A percentile compares a stretch with the other conserved stretches of the same genome.
Conservation (phyloP, 1,140 invertebrate genomes). For the Luehdorfia chinensis region DNA sequence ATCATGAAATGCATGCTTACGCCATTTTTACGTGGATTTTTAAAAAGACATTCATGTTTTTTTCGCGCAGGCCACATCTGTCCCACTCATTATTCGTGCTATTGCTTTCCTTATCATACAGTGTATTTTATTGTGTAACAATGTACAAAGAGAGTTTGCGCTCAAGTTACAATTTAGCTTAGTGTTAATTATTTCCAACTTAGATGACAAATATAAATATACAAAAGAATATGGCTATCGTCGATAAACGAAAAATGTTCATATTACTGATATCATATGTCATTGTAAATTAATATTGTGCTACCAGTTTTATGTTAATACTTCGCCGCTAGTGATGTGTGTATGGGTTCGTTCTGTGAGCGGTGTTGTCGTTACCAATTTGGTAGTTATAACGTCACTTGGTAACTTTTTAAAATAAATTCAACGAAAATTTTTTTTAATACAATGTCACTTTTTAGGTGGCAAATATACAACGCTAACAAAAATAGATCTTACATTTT, state of each 20-base stretch:
- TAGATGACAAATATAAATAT: constrained; percentile 60
- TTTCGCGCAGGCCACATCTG: constrained; percentile 23
- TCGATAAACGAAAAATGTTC: constrained; percentile 4
- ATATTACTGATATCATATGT: not conserved
- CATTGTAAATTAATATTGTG: no score
- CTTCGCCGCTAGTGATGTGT: not conserved
- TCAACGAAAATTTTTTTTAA: constrained; percentile 7
- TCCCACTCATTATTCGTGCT: constrained; percentile 41
- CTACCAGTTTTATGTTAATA: constrained; percentile 1
- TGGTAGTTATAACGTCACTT: constrained; percentile 1
- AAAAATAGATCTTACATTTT: no score
- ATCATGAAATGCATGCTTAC: constrained; percentile 15
- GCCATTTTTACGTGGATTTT: constrained; percentile 20
- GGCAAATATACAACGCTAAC: not conserved
- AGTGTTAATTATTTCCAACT: constrained; percentile 55
- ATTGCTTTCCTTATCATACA: constrained; percentile 57
- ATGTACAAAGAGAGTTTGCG: constrained; percentile 72
- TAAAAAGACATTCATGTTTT: constrained; percentile 45
- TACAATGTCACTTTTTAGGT: not conserved
- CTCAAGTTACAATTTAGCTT: constrained; percentile 70
- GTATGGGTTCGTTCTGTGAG: no score
- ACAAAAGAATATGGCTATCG: constrained; percentile 44
- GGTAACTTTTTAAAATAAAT: not conserved
- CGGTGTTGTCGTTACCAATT: constrained; percentile 6
- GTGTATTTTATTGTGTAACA: constrained; percentile 62